Evolutionary conservation across 2,888 invertebrate genomes (phyloP).

Genomic region (Tinea trinotella): DNA sequence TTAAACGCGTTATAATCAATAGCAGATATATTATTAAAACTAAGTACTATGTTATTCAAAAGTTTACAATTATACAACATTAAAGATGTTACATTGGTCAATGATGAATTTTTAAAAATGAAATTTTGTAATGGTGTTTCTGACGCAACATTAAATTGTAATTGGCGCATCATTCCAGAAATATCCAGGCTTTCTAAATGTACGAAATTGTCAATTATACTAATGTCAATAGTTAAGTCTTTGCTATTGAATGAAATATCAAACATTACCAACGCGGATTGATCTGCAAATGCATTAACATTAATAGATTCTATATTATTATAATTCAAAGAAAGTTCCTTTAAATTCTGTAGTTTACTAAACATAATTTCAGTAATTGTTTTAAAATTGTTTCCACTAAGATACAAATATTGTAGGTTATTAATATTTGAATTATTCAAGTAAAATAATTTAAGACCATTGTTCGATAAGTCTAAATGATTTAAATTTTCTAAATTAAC

Average conservation of each 20-base stretch:
- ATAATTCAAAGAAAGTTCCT: conserved; percentile 32
- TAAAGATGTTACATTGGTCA: conserved; percentile 33
- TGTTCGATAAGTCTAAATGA: conserved; percentile 45
- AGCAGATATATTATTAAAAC: conserved; percentile 32
- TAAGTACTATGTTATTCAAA: conserved; percentile 33
- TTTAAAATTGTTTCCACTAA: conserved; percentile 41
- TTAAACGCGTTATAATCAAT: conserved; percentile 33
- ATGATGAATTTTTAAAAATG: conserved; percentile 25
- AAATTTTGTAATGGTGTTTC: not conserved
- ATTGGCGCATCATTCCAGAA: not conserved
- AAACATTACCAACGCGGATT: conserved; percentile 31
- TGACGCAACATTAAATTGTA: not conserved
- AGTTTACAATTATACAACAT: conserved; percentile 29
- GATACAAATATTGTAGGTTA: conserved; percentile 31
- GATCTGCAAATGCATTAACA: conserved; percentile 30
- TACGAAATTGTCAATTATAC: conserved; percentile 26
- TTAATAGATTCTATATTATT: conserved; percentile 33
- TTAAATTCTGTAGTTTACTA: conserved; percentile 29
- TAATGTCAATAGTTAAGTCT: conserved; percentile 30
- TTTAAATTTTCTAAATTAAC: conserved; percentile 34
- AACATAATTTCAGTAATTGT: conserved; percentile 29
- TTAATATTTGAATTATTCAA: conserved; percentile 39
- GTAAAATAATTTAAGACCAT: conserved; percentile 34
- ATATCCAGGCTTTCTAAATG: conserved; percentile 25
- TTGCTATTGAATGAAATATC: conserved; percentile 46